These are phyloP conservation scores for Periparus ater DNA, from an alignment of 2,797 vertebrate genomes.

Conservation along the genomic window DNA sequence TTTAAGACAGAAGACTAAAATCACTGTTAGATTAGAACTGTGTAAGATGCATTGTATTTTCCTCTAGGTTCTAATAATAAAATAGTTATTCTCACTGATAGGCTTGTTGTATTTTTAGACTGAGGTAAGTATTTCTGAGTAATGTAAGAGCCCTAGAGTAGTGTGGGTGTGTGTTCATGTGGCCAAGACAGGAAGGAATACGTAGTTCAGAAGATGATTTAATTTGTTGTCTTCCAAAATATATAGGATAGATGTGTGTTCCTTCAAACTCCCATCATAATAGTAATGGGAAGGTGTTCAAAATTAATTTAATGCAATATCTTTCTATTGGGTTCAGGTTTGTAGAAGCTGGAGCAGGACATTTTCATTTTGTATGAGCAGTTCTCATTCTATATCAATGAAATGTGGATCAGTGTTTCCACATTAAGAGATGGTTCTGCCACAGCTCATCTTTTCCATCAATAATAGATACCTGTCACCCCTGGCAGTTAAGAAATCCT, in stretches of 20 bases:
- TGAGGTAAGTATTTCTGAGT: background rate
- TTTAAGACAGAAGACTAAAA: background rate
- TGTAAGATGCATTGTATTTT: background rate
- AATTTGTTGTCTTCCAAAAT: background rate
- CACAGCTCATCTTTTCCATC: conserved; percentile 10
- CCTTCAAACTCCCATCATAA: background rate
- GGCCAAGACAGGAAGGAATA: background rate
- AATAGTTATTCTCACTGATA: background rate
- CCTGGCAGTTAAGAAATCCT: background rate
- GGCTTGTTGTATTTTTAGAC: background rate
- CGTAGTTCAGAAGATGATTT: background rate
- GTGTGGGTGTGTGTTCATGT: no score
- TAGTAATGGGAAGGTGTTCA: background rate
- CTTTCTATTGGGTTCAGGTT: background rate
- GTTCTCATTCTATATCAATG: background rate
- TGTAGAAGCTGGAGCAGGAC: background rate
- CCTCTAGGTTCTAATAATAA: background rate
- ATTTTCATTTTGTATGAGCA: background rate
- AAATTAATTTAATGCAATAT: background rate
- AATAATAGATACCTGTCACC: conserved; percentile 5
- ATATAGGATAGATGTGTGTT: background rate
- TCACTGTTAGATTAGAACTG: background rate
- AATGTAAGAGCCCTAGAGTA: background rate
- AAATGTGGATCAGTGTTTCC: background rate
- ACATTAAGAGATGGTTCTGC: background rate